A percentile compares a stretch with the other conserved stretches of the same genome.
Conservation (phyloP, 1,140 invertebrate species). For the Drosophila guanche region DNA sequence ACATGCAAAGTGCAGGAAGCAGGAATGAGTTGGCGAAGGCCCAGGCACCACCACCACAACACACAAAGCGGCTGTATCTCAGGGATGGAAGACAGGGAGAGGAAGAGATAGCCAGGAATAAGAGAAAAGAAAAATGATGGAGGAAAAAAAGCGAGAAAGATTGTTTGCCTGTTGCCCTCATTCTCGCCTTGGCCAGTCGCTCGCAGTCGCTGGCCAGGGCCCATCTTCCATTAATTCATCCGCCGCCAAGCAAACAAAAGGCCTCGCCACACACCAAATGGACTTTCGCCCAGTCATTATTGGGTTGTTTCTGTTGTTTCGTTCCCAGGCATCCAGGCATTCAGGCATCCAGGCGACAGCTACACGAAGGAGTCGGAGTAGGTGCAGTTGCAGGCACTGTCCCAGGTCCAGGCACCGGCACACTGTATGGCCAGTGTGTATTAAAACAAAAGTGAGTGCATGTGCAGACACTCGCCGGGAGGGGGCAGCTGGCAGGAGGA, state of each 20-base stretch:
- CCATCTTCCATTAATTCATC: constrained; percentile 72
- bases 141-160: constrained; percentile 12
- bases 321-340: not conserved
- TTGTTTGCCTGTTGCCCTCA: constrained; percentile 49
- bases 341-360: not conserved
- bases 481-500: not conserved
- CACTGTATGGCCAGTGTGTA: constrained; percentile 7
- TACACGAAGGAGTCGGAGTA: too few species aligned
- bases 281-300: constrained; percentile 76
- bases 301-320: constrained; percentile 49
- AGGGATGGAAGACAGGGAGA: constrained; percentile 2
- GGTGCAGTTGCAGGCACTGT: too few species aligned
- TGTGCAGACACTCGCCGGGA: constrained; percentile 17
- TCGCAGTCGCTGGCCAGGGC: too few species aligned
- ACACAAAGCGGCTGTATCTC: too few species aligned
- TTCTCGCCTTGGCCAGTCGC: constrained; percentile 24
- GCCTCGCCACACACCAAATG: constrained; percentile 43
- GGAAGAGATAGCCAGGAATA: constrained; percentile 7
- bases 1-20: constrained; percentile 43
- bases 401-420: not conserved
- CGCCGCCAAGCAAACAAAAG: constrained; percentile 70
- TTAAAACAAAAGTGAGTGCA: constrained; percentile 64
- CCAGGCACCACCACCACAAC: not conserved
- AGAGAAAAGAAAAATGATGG: constrained; percentile 16
- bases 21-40: constrained; percentile 15